These are phyloP conservation scores for Sebastes cheni DNA, from an alignment of 2,797 vertebrate genomes.

Conservation along the genomic window DNA sequence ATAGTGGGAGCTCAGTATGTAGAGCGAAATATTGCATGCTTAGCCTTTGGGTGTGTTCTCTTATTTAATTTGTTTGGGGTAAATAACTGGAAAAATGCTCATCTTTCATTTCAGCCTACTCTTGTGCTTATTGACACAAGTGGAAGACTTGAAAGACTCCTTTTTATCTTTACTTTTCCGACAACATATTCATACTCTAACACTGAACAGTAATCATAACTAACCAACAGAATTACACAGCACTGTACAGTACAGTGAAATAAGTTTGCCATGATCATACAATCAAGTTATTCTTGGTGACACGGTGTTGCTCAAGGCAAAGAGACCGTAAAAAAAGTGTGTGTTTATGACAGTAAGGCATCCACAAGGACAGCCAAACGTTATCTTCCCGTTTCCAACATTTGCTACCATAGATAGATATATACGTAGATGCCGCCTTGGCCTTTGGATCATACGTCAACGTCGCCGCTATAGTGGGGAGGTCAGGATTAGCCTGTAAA, in stretches of 20 bases:
- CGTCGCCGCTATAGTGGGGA: too few species aligned
- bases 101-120: conserved; percentile 31
- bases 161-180: not conserved
- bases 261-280: not conserved
- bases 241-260: not conserved
- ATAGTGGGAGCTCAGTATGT: not conserved
- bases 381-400: not conserved
- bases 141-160: not conserved
- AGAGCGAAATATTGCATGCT: conserved; percentile 19
- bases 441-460: too few species aligned
- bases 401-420: not conserved
- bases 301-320: not conserved
- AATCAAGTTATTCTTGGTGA: not conserved
- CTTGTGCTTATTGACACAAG: conserved; percentile 13
- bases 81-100: conserved; percentile 29
- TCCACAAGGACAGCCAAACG: not conserved
- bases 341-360: not conserved
- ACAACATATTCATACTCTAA: not conserved
- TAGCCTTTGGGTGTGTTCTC: conserved; percentile 30
- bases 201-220: not conserved
- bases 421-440: too few species aligned
- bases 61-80: conserved; percentile 21
- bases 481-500: too few species aligned
- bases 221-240: not conserved
- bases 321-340: not conserved